Evolutionary conservation across 1,140 invertebrate species (phyloP).

Genomic region (Pissodes strobi): DNA sequence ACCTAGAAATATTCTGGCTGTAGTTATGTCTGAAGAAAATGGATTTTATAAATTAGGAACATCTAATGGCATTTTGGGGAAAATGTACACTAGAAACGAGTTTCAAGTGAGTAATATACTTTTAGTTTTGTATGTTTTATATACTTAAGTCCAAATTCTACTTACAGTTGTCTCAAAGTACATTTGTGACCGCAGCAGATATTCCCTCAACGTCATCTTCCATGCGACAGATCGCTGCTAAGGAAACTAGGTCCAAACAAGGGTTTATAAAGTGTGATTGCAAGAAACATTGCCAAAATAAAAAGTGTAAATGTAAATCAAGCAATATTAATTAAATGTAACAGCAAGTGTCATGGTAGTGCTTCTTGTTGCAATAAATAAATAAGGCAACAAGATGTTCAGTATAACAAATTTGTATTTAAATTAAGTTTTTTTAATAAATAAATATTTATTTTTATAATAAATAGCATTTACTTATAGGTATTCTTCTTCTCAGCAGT

Average conservation of each 20-base stretch:
- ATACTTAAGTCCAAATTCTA: slow-evolving; percentile 2
- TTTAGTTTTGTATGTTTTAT: not conserved
- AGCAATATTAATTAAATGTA: slow-evolving; percentile 9
- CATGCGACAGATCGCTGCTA: slow-evolving; percentile 1
- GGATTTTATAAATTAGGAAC: slow-evolving; percentile 16
- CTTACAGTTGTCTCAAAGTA: slow-evolving; percentile 18
- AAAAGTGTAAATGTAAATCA: slow-evolving; percentile 7
- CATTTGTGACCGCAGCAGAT: not conserved
- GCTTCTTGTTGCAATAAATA: too few species aligned
- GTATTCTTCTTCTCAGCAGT: too few species aligned
- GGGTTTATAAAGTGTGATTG: slow-evolving; percentile 18
- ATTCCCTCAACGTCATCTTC: slow-evolving; percentile 5
- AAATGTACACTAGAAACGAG: slow-evolving; percentile 9
- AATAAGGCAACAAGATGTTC: too few species aligned
- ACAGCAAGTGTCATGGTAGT: too few species aligned
- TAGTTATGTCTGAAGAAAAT: slow-evolving; percentile 14
- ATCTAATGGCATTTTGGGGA: not conserved
- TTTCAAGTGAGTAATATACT: slow-evolving; percentile 8
- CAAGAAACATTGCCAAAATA: slow-evolving; percentile 14
- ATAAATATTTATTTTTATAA: too few species aligned
- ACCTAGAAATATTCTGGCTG: slow-evolving; percentile 31
- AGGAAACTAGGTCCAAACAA: slow-evolving; percentile 24
- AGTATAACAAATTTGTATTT: too few species aligned
- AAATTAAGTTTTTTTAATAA: too few species aligned
- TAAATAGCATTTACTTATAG: too few species aligned